Base-by-base conservation (phyloP, 2,797 vertebrate genomes). In the Hydrolagus colliei region DNA sequence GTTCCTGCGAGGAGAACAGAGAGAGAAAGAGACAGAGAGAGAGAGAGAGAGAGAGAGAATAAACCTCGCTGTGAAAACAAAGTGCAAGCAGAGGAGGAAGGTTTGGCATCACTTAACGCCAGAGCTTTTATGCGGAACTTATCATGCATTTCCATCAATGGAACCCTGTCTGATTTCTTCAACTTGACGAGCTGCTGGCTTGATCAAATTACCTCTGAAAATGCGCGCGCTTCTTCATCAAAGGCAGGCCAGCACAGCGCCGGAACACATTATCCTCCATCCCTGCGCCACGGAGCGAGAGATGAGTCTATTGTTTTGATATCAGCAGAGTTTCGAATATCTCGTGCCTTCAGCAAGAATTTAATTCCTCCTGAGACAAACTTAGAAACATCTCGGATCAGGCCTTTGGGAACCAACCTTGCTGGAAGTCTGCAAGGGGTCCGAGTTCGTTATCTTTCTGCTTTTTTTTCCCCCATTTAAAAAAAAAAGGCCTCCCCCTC, bases 51-150 rank as follows among this genome's bases (percentile, higher is more conserved):
- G 41, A 3, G 6, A 52, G 41, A 52, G 41, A 52, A 52, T 52
- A 52, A 52, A 6, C 41, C 41, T 52, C 86, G 87, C 88, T 90
- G 91, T 76, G 90, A 91, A 93, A 93, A 92, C 90, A 95, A 95
- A 94, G 90, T 88, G 87, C 89, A 87, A 88, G 87, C 90, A 88
- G 65, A 88, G 91, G 89, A 92, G 90, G 89, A 10, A 89, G 91
- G 87, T 87, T 87, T 4, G 0, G 87, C 90, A 91, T 89, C 90
- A 93, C 90, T 90, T 88, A 87, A 74, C 87, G 90, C 87, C 91
- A 91, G 89, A 88, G 88, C 91, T 92, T 95, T 94, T 91, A 92
- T 93, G 94, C 94, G 93, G 92, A 93, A 93, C 93, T 95, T 92
- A 97, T 96, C 95, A 91, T 88, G 88, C 87, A 90, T 92, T 92